Conservation (phyloP, 2,113 vertebrate genomes). For the Sphaerodactylus townsendi region DNA sequence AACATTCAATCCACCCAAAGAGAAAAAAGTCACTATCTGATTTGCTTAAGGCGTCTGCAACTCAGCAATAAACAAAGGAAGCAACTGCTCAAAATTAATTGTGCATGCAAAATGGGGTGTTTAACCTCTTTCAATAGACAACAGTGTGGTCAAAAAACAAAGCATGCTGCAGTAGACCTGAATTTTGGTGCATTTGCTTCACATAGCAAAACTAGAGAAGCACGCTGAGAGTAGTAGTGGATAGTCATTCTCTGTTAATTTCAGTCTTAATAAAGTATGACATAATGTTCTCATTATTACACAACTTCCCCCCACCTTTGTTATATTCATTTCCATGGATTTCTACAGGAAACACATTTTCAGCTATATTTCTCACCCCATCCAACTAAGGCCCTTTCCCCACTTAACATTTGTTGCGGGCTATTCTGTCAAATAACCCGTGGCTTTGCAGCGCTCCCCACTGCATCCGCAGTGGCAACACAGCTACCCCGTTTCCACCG, state of each 20-base stretch:
- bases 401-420: no score
- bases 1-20: background rate
- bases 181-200: background rate
- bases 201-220: background rate
- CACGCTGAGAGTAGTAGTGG: background rate
- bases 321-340: no score
- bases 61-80: slow-evolving; percentile 18
- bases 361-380: no score
- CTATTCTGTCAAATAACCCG: no score
- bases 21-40: background rate
- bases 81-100: background rate
- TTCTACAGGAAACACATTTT: no score
- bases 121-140: slow-evolving; percentile 23
- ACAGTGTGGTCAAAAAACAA: slow-evolving; percentile 48
- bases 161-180: background rate
- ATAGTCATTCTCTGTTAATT: background rate
- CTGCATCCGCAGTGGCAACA: no score
- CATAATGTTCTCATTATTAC: no score
- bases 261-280: background rate
- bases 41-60: background rate
- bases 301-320: no score
- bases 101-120: slow-evolving; percentile 7
- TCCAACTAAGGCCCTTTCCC: no score
- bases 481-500: no score
- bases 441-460: no score